Evolutionary conservation across 2,888 invertebrate genomes (phyloP).

Genomic region (Drosophila stalkeri): DNA sequence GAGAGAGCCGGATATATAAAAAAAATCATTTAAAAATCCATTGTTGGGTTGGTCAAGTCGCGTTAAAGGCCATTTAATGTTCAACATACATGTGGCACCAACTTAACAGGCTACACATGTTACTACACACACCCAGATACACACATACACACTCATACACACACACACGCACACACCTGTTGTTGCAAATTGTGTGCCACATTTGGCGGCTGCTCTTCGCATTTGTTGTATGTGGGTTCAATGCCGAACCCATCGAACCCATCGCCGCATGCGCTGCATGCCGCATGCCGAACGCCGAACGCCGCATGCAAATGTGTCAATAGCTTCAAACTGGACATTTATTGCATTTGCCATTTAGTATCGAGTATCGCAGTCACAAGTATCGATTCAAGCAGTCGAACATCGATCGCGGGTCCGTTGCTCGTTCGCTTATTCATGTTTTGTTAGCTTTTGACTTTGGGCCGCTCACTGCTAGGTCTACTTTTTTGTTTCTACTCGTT

Average conservation of each 20-base stretch:
- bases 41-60: conserved; percentile 18
- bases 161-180: conserved; percentile 44
- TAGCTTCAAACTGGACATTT: conserved; percentile 79
- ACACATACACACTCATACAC: conserved; percentile 22
- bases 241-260: conserved; percentile 50
- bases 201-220: conserved; percentile 41
- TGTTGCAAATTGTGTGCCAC: conserved; percentile 45
- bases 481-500: conserved; percentile 8
- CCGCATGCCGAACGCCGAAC: conserved; percentile 22
- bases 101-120: conserved; percentile 17
- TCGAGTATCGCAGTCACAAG: conserved; percentile 39
- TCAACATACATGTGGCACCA: not conserved
- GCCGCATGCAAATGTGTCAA: conserved; percentile 80
- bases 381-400: conserved; percentile 41
- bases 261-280: conserved; percentile 34
- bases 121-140: conserved; percentile 5
- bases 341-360: conserved; percentile 72
- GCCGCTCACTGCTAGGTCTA: conserved; percentile 57
- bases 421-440: conserved; percentile 55
- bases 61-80: conserved; percentile 19
- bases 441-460: conserved; percentile 53
- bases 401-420: conserved; percentile 56
- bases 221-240: conserved; percentile 39
- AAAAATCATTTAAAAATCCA: not conserved
- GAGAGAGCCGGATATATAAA: not conserved